Conservation (phyloP, 2,888 invertebrate genomes). For the Brachycybe producta region DNA sequence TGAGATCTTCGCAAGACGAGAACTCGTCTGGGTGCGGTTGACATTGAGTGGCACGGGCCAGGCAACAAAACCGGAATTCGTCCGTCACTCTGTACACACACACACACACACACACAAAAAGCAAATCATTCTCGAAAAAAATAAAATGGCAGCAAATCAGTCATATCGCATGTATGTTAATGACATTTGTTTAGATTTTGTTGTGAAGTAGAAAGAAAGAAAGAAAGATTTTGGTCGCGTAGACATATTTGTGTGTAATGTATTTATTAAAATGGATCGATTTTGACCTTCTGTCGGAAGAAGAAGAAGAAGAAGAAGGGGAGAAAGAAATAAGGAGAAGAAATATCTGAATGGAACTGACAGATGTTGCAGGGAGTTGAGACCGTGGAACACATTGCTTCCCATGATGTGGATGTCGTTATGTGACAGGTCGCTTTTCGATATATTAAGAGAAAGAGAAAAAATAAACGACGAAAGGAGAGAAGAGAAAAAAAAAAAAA, state of each 20-base stretch:
- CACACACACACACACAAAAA: background rate
- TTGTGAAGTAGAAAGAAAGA: background rate
- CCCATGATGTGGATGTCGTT: conserved; percentile 27
- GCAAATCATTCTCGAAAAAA: too few relatives aligned
- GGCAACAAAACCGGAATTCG: conserved; percentile 36
- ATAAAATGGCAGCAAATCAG: background rate
- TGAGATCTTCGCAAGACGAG: conserved; percentile 36
- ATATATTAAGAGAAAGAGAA: conserved; percentile 5
- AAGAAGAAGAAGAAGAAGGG: too few relatives aligned
- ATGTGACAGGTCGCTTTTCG: conserved; percentile 29
- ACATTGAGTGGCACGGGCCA: conserved; percentile 31
- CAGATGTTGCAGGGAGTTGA: conserved; percentile 27
- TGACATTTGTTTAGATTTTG: background rate
- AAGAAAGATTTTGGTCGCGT: too few relatives aligned
- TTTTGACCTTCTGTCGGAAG: too few relatives aligned
- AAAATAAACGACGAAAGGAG: too few relatives aligned
- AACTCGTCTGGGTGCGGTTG: conserved; percentile 34
- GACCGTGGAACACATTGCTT: conserved; percentile 29
- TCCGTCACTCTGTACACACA: conserved; percentile 30
- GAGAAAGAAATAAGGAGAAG: too few relatives aligned
- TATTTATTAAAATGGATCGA: too few relatives aligned
- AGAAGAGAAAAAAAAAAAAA: too few relatives aligned
- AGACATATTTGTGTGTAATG: too few relatives aligned
- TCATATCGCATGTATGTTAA: background rate
- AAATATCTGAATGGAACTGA: conserved; percentile 25